phyloP scores from a whole-genome alignment of 2,797 vertebrate species.

The Neosilurus hyrtlii region DNA sequence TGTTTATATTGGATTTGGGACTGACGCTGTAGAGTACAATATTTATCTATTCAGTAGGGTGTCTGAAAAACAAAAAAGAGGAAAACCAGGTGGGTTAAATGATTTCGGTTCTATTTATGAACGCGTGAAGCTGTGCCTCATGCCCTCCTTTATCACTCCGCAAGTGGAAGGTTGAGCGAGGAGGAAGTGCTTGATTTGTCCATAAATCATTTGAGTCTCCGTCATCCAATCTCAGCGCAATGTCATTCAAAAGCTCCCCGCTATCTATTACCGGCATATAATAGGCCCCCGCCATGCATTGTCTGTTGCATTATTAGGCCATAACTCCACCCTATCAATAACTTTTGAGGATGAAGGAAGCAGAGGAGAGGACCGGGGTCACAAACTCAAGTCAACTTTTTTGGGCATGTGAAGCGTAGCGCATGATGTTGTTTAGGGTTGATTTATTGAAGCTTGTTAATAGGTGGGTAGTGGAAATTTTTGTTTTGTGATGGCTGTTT shows the following conservation, averaged over 20 bases:
- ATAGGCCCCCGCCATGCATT: slow-evolving; percentile 76
- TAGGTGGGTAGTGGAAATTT: slow-evolving; percentile 6
- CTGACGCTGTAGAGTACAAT: no score
- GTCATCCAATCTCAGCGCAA: slow-evolving; percentile 79
- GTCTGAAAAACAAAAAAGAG: neutral
- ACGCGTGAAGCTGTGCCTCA: slow-evolving; percentile 68
- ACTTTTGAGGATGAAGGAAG: slow-evolving; percentile 69
- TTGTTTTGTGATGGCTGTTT: neutral
- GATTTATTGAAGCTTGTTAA: slow-evolving; percentile 28
- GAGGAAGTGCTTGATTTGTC: slow-evolving; percentile 61
- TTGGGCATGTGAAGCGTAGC: slow-evolving; percentile 22
- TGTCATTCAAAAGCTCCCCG: slow-evolving; percentile 76
- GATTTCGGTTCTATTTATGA: slow-evolving; percentile 68
- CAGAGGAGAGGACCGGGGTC: slow-evolving; percentile 56
- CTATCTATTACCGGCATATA: slow-evolving; percentile 78
- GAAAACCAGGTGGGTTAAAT: slow-evolving; percentile 28
- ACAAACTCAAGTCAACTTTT: slow-evolving; percentile 60
- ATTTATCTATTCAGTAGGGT: slow-evolving; percentile 8
- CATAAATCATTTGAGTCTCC: slow-evolving; percentile 75
- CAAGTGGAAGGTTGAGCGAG: slow-evolving; percentile 68
- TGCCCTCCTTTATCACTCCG: slow-evolving; percentile 73
- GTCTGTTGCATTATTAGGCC: slow-evolving; percentile 78
- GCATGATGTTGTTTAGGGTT: slow-evolving; percentile 6
- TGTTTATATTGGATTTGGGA: neutral
- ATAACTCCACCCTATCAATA: slow-evolving; percentile 81